A percentile compares a stretch with the other conserved stretches of the same genome.
These are phyloP conservation scores for Caenorhabditis briggsae DNA, from an alignment of 1,140 invertebrate genomes.

Conservation along the genomic window DNA sequence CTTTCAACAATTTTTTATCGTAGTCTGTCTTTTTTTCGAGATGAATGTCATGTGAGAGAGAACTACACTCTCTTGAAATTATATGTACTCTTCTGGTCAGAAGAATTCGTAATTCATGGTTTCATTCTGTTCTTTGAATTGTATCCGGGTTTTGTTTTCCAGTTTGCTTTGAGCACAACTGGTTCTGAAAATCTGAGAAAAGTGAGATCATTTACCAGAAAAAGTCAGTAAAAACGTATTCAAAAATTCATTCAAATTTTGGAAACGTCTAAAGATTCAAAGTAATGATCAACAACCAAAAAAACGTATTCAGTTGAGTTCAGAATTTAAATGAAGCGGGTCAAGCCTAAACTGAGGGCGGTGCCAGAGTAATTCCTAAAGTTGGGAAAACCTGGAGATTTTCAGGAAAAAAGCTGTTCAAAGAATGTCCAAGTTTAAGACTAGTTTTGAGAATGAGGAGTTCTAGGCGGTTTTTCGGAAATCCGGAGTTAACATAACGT, in stretches of 20 bases:
- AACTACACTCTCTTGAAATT: slow-evolving; percentile 27
- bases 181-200: neutral
- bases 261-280: neutral
- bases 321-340: neutral
- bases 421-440: too few relatives aligned
- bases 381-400: too few relatives aligned
- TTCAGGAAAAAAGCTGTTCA: too few relatives aligned
- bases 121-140: slow-evolving; percentile 10
- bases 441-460: too few relatives aligned
- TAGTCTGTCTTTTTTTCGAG: slow-evolving; percentile 2
- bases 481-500: too few relatives aligned
- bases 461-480: too few relatives aligned
- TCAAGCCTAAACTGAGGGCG: too few relatives aligned
- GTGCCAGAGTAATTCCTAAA: too few relatives aligned
- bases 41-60: slow-evolving; percentile 24
- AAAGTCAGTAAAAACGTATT: neutral
- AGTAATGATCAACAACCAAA: slow-evolving; percentile 2
- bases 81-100: neutral
- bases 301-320: neutral
- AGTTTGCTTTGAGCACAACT: neutral
- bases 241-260: slow-evolving; percentile 1
- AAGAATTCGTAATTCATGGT: neutral
- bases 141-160: neutral
- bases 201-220: neutral
- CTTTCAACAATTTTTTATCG: neutral